Conservation (phyloP, 2,113 vertebrate genomes). For the Fregetta grallaria region DNA sequence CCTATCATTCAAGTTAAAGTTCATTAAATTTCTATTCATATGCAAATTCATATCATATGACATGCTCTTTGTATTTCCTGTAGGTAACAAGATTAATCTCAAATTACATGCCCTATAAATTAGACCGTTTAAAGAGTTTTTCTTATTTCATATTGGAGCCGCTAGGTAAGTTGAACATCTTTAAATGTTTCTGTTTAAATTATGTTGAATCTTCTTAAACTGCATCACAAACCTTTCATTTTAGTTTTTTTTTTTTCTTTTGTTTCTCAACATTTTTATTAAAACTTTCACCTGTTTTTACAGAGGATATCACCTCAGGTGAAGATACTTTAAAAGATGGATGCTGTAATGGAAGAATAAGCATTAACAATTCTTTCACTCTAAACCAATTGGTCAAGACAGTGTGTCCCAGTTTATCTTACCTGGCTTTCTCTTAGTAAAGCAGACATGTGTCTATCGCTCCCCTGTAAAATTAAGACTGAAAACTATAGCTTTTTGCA, state of each 20-base stretch:
- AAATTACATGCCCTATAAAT: slow-evolving; percentile 33
- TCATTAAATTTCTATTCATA: background rate
- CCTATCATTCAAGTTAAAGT: background rate
- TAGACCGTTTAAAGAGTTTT: background rate
- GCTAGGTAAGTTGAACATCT: background rate
- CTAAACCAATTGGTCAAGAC: background rate
- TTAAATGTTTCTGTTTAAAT: background rate
- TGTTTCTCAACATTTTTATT: background rate
- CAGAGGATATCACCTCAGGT: background rate
- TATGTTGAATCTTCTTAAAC: background rate
- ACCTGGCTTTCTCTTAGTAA: background rate
- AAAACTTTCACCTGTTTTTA: background rate
- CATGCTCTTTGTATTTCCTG: background rate
- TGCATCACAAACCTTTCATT: background rate
- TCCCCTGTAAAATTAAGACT: background rate
- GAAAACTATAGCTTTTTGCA: background rate
- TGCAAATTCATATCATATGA: background rate
- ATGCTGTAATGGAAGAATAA: background rate
- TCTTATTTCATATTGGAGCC: background rate
- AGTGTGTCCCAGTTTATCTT: background rate
- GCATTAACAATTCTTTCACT: background rate
- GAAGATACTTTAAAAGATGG: background rate
- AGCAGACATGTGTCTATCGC: background rate
- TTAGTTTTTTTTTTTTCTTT: background rate
- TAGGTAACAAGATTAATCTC: background rate